Conservation (phyloP, 2,797 vertebrate genomes). For the Pagetopsis macropterus region DNA sequence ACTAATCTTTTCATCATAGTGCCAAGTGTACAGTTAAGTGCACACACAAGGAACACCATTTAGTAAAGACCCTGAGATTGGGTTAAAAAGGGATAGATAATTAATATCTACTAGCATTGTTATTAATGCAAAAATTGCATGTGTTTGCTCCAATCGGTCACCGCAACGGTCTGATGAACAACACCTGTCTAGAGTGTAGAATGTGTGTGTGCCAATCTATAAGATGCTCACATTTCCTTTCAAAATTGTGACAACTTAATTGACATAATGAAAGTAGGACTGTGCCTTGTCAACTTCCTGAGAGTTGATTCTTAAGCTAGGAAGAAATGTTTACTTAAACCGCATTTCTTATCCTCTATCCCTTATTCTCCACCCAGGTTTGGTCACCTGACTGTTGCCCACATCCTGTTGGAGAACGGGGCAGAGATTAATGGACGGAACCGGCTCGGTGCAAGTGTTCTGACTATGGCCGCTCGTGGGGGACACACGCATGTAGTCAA, state of each 20-base stretch:
- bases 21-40: neutral
- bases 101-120: too few relatives aligned
- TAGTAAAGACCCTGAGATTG: neutral
- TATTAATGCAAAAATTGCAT: neutral
- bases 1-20: too few relatives aligned
- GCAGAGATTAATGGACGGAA: constrained; percentile 94
- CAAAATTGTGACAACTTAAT: neutral
- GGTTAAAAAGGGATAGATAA: neutral
- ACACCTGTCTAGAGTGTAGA: neutral
- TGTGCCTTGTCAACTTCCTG: neutral
- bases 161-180: neutral
- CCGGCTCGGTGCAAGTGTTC: constrained; percentile 91
- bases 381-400: constrained; percentile 90
- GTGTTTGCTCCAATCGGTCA: neutral
- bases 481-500: constrained; percentile 91
- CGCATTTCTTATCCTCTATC: neutral
- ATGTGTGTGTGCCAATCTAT: neutral
- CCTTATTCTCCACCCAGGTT: constrained; percentile 78
- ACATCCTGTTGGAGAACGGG: constrained; percentile 94
- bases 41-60: neutral
- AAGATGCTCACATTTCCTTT: neutral
- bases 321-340: too few relatives aligned
- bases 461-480: constrained; percentile 92
- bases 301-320: neutral
- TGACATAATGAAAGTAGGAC: neutral